Evolutionary conservation across 2,113 vertebrate species (phyloP).

Genomic region (Elaphurus davidianus): DNA sequence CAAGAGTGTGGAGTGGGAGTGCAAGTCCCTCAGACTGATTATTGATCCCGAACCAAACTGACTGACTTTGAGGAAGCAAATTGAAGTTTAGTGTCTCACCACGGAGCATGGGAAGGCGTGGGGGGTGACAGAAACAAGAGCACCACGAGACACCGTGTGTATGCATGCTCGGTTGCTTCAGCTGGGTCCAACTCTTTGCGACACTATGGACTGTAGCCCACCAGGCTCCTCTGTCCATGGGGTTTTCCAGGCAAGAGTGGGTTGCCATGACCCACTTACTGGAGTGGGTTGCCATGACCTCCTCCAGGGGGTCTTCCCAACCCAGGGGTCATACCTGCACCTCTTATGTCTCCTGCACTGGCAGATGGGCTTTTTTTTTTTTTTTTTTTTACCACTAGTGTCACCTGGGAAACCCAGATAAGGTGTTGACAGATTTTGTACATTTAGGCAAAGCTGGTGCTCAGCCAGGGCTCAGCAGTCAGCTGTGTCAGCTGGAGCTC

Average conservation of each 20-base stretch:
- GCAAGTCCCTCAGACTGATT: background rate
- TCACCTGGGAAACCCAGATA: background rate
- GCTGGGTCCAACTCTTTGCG: background rate
- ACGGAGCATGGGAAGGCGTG: background rate
- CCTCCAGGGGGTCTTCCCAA: background rate
- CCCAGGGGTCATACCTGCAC: fast-evolving
- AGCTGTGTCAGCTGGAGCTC: background rate
- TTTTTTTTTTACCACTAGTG: background rate
- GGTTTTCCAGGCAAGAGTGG: background rate
- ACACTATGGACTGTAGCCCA: background rate
- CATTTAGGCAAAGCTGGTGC: background rate
- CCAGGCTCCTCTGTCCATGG: background rate
- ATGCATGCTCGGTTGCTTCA: background rate
- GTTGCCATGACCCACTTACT: background rate
- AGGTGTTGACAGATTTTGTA: background rate
- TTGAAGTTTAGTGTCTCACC: background rate
- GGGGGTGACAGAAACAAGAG: background rate
- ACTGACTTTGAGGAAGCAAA: background rate
- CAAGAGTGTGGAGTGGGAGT: background rate
- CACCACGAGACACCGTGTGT: background rate
- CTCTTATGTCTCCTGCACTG: background rate
- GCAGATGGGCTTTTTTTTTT: background rate
- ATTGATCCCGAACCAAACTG: background rate
- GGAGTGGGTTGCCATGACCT: background rate
- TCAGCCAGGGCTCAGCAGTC: background rate